A percentile compares a stretch with the other conserved stretches of the same genome.
Evolutionary conservation across 2,888 invertebrate species (phyloP).

Genomic region (Aleiodes testaceus): DNA sequence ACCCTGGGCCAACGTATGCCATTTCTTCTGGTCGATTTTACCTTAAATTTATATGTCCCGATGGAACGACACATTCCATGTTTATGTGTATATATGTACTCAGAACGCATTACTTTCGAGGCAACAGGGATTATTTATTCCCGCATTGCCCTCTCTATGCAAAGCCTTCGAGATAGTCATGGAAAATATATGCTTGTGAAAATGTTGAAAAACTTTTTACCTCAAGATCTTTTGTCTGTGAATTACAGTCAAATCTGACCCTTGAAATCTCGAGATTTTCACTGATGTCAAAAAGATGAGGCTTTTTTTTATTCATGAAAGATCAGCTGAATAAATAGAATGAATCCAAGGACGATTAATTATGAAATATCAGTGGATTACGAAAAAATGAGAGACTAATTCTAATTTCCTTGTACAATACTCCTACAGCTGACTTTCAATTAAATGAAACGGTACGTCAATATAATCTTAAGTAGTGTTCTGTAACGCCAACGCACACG

Average conservation of each 20-base stretch:
- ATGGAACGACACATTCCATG: slow-evolving; percentile 29
- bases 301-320: background rate
- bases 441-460: slow-evolving; percentile 24
- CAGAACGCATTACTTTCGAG: slow-evolving; percentile 25
- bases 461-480: slow-evolving; percentile 28
- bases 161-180: slow-evolving; percentile 28
- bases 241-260: slow-evolving; percentile 4
- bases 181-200: slow-evolving; percentile 22
- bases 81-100: slow-evolving; percentile 14
- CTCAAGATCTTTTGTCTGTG: background rate
- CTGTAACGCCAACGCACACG: slow-evolving; percentile 38
- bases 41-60: slow-evolving; percentile 37
- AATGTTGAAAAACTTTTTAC: slow-evolving; percentile 20
- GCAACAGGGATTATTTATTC: slow-evolving; percentile 34
- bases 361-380: too few relatives aligned
- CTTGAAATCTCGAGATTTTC: background rate
- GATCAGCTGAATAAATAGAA: too few relatives aligned
- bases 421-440: slow-evolving; percentile 5
- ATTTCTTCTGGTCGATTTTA: slow-evolving; percentile 47
- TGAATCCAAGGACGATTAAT: too few relatives aligned
- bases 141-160: slow-evolving; percentile 12
- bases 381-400: too few relatives aligned
- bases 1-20: slow-evolving; percentile 51
- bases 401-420: too few relatives aligned
- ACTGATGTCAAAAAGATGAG: slow-evolving; percentile 6